Conservation (phyloP, 2,888 invertebrate genomes). For the Cotesia congregata region DNA sequence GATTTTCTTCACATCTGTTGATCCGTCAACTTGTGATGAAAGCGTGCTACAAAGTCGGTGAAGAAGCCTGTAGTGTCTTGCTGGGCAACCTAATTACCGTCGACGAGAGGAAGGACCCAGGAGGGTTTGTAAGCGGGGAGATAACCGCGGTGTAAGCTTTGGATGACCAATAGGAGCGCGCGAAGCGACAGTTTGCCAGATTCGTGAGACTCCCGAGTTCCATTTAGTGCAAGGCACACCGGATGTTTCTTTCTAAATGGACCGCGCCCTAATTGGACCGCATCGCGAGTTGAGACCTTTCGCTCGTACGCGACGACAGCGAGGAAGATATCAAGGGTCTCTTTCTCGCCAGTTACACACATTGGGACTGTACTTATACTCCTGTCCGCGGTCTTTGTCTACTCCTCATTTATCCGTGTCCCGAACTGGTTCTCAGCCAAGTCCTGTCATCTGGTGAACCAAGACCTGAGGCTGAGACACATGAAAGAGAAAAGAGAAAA, state of each 20-base stretch:
- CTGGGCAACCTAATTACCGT: conserved; percentile 47
- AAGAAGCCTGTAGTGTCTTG: conserved; percentile 33
- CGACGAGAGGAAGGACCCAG: conserved; percentile 45
- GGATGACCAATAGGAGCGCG: conserved; percentile 35
- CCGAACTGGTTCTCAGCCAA: conserved; percentile 41
- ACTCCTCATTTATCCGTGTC: conserved; percentile 31
- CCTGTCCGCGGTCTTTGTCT: conserved; percentile 8
- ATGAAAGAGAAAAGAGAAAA: conserved; percentile 16
- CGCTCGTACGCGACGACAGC: conserved; percentile 34
- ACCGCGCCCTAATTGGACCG: conserved; percentile 52
- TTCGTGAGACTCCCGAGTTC: conserved; percentile 30
- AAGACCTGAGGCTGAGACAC: conserved; percentile 30
- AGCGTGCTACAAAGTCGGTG: no score
- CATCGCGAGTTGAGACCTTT: conserved; percentile 45
- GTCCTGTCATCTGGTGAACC: conserved; percentile 37
- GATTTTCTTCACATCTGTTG: no score
- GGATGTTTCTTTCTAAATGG: conserved; percentile 53
- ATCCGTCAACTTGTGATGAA: conserved; percentile 7
- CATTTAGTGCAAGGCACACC: conserved; percentile 48
- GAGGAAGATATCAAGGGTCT: conserved; percentile 31
- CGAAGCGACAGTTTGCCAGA: conserved; percentile 42
- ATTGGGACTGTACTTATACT: neutral
- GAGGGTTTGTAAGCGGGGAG: conserved; percentile 28
- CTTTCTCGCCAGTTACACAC: neutral
- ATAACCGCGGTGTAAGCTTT: neutral